phyloP scores from a whole-genome alignment of 2,888 invertebrate genomes.

The Spilarctia lutea region DNA sequence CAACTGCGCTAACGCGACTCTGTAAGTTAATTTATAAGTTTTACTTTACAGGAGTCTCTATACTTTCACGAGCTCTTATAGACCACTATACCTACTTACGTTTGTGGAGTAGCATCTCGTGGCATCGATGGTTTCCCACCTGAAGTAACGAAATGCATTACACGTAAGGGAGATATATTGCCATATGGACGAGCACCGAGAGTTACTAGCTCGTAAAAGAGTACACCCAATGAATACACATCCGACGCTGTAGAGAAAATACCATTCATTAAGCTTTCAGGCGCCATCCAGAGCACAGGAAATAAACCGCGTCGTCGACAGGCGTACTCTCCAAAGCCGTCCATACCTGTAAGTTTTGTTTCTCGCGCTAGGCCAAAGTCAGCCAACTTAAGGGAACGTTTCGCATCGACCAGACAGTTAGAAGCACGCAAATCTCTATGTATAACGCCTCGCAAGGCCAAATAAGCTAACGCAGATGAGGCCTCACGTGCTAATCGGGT shows the following conservation, averaged over 20 bases:
- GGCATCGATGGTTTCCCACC: slow-evolving; percentile 90
- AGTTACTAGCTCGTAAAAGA: slow-evolving; percentile 94
- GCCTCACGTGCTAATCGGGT: slow-evolving; percentile 66
- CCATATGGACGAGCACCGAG: slow-evolving; percentile 95
- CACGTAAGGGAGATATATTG: slow-evolving; percentile 91
- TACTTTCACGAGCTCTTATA: neutral
- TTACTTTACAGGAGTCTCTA: neutral
- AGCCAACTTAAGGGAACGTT: slow-evolving; percentile 90
- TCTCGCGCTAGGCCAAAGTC: slow-evolving; percentile 96
- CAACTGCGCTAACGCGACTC: slow-evolving; percentile 87
- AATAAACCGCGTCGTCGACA: slow-evolving; percentile 93
- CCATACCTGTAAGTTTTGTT: slow-evolving; percentile 91
- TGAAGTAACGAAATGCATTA: slow-evolving; percentile 86
- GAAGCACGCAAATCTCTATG: slow-evolving; percentile 92
- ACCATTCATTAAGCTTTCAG: slow-evolving; percentile 93
- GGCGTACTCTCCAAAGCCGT: slow-evolving; percentile 91
- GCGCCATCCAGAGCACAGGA: slow-evolving; percentile 97
- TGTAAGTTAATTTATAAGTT: slow-evolving; percentile 20
- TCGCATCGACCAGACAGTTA: slow-evolving; percentile 92
- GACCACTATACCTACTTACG: slow-evolving; percentile 49
- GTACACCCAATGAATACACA: slow-evolving; percentile 95
- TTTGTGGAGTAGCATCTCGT: slow-evolving; percentile 69
- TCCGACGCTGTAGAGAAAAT: slow-evolving; percentile 94
- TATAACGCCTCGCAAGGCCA: slow-evolving; percentile 61
- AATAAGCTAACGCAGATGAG: slow-evolving; percentile 62